Evolutionary conservation across 2,113 vertebrate genomes (phyloP), one percentile per base, ranked within the genome.

Genomic region (Daubentonia madagascariensis): DNA sequence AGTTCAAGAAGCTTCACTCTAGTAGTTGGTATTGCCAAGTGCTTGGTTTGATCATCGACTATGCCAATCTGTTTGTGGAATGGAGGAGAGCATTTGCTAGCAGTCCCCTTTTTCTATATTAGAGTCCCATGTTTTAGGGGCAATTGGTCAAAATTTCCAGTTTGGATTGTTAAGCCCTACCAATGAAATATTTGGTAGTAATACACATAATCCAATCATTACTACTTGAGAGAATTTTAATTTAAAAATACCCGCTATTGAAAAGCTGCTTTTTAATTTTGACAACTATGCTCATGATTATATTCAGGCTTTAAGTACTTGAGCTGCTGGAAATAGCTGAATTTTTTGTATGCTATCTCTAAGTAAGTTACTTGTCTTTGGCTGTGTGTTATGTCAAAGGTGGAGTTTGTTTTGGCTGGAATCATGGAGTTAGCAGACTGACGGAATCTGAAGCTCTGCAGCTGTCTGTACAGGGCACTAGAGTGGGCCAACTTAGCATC

Each of bases 11-110:
- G 20, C 13, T 63, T 96, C 90, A 13, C 17, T 7, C 63, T 89
- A 35, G 90, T 83, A 85, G 86, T 99, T 99, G 99, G 98, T 98
- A 98, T 97, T 98, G 97, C 95, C 96, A 93, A 96, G 94, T 93
- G 89, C 98, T 99, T 99, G 98, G 96, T 99, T 99, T 99, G 99
- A 99, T 98, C 98, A 98, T 95, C 72, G 95, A 97, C 97, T 98
- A 97, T 16, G 91, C 67, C 48, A 54, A 48, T 98, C 99, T 99
- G 98, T 99, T 99, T 99, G 99, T 99, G 98, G 99, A 99, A 96
- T 67, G 92, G 97, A 97, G 92, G 65, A 88, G 88, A 98, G 97
- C 65, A 73, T 97, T 96, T 94, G 73, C 96, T 92, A 12, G 96
- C 92, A 75, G 76, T 73, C 43, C 30, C 32, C 80, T 79, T 79